These are phyloP conservation scores for Spodoptera littoralis DNA, from an alignment of 2,888 invertebrate genomes.

Conservation along the genomic window DNA sequence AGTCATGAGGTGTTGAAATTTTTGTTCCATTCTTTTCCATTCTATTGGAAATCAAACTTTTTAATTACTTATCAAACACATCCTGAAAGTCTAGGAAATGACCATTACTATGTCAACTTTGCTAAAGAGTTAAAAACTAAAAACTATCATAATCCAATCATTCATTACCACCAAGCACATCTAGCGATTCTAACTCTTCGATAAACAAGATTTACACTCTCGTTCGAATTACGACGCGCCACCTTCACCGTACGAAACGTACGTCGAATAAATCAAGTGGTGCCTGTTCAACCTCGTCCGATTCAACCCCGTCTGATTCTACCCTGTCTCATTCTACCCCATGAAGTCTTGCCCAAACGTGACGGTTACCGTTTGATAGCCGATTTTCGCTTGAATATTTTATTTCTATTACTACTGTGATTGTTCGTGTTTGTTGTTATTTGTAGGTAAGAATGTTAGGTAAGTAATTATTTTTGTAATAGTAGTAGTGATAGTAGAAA, in stretches of 20 bases:
- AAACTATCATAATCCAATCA: no score
- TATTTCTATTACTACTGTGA: conserved; percentile 51
- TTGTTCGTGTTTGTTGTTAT: conserved; percentile 35
- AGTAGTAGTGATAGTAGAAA: no score
- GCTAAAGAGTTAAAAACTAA: no score
- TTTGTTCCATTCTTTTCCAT: no score
- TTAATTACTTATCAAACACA: no score
- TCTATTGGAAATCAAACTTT: no score
- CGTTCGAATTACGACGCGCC: conserved; percentile 73
- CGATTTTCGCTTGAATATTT: conserved; percentile 54
- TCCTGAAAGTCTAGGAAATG: no score
- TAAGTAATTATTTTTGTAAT: no score
- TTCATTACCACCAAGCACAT: conserved; percentile 4
- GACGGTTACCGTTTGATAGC: conserved; percentile 65
- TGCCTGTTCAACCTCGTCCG: conserved; percentile 51
- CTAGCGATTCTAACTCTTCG: conserved; percentile 46
- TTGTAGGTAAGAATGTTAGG: no score
- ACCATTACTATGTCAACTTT: no score
- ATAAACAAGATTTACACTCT: conserved; percentile 73
- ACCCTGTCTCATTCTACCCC: conserved; percentile 68
- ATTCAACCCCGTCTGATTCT: conserved; percentile 61
- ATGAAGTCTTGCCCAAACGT: conserved; percentile 67
- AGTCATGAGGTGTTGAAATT: no score
- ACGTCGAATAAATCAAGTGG: conserved; percentile 76
- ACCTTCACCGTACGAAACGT: conserved; percentile 69